Evolutionary conservation across 1,140 invertebrate genomes (phyloP).

Genomic region (Scaptomyza montana): DNA sequence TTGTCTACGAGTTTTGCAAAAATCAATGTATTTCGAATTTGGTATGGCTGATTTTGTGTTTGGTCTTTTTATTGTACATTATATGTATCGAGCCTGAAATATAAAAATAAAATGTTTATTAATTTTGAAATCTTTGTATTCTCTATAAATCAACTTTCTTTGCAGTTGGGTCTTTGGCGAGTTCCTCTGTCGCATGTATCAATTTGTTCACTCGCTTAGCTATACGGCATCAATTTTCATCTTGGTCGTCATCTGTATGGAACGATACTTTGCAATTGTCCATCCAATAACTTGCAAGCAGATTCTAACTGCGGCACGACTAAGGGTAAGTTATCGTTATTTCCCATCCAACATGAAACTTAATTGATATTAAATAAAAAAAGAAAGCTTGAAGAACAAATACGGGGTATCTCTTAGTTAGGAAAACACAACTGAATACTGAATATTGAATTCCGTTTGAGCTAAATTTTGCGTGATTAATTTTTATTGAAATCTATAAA

Average conservation of each 20-base stretch:
- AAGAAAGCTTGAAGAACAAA: too few relatives aligned
- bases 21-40: neutral
- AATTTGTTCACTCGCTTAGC: slow-evolving; percentile 91
- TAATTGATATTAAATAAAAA: too few relatives aligned
- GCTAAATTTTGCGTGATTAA: neutral
- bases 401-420: too few relatives aligned
- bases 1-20: neutral
- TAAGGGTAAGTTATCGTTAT: slow-evolving; percentile 86
- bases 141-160: slow-evolving; percentile 45
- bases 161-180: slow-evolving; percentile 91
- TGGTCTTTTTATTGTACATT: neutral
- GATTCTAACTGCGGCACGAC: slow-evolving; percentile 88
- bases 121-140: slow-evolving; percentile 43
- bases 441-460: too few relatives aligned
- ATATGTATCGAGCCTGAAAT: too few relatives aligned
- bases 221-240: slow-evolving; percentile 93
- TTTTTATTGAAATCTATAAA: neutral
- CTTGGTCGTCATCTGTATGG: slow-evolving; percentile 91
- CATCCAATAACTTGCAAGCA: slow-evolving; percentile 92
- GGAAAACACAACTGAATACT: too few relatives aligned
- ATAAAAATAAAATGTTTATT: slow-evolving; percentile 36
- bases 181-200: slow-evolving; percentile 93
- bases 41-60: neutral
- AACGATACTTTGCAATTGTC: slow-evolving; percentile 92
- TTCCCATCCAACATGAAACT: too few relatives aligned